Percentiles rank a stretch among this genome's conserved stretches.
Evolutionary conservation across 35 echinoderm and acorn worm genomes (phyloP).

Genomic region (Anneissia japonica): DNA sequence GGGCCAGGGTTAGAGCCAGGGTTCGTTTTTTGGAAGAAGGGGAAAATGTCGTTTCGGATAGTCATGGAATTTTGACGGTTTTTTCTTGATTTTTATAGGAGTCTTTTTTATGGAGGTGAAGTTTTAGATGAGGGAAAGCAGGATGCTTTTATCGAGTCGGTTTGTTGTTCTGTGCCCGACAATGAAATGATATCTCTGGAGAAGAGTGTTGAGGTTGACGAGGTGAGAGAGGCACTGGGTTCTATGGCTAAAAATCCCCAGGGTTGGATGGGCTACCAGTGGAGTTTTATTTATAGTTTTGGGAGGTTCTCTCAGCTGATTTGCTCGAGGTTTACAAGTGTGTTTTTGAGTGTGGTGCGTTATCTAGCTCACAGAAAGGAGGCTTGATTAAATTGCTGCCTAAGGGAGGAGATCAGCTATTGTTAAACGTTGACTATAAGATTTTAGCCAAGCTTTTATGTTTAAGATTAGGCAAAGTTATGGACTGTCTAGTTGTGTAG

Average conservation of each 20-base stretch:
- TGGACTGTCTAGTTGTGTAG: slow-evolving; percentile 20
- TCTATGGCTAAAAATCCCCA: not conserved
- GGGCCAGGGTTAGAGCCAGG: slow-evolving; percentile 7
- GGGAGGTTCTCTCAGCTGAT: not conserved
- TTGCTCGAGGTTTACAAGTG: slow-evolving; percentile 13
- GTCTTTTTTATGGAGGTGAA: not conserved
- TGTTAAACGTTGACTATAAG: slow-evolving; percentile 53
- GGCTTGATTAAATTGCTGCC: slow-evolving; percentile 29
- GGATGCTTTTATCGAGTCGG: not conserved
- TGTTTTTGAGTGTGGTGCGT: not conserved
- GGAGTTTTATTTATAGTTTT: slow-evolving; percentile 20
- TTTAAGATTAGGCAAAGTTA: slow-evolving; percentile 12
- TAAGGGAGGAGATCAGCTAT: slow-evolving; percentile 8
- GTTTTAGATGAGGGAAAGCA: not conserved
- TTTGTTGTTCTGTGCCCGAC: not conserved
- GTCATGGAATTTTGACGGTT: not conserved
- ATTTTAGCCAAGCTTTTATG: slow-evolving; percentile 29
- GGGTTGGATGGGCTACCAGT: slow-evolving; percentile 4
- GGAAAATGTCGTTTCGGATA: not conserved
- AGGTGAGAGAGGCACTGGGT: not conserved
- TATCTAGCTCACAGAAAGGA: slow-evolving; percentile 10
- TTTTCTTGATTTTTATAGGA: slow-evolving; percentile 20
- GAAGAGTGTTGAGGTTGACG: not conserved
- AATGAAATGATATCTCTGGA: not conserved
- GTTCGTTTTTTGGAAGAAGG: slow-evolving; percentile 18